Evolutionary conservation across 2,888 invertebrate genomes (phyloP).

Genomic region (Scelioninae gen. 1): DNA sequence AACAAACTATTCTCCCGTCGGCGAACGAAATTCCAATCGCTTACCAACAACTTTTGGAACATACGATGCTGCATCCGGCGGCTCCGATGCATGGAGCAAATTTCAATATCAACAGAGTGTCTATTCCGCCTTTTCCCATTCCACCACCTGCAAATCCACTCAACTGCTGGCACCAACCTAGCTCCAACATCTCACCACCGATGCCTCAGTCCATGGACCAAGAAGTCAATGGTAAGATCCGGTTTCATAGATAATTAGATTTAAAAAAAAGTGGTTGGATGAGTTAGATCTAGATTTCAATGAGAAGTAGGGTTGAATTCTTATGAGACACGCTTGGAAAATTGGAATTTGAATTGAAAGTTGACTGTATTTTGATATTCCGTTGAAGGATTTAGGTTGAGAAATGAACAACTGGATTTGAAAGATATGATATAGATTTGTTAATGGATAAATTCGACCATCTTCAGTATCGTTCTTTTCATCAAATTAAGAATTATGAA

Average conservation of each 20-base stretch:
- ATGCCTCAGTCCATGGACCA: slow-evolving; percentile 79
- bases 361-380: no score
- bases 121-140: slow-evolving; percentile 78
- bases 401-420: no score
- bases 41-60: slow-evolving; percentile 82
- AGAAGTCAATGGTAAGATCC: slow-evolving; percentile 82
- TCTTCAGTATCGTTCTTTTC: no score
- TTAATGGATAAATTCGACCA: no score
- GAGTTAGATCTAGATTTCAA: background rate
- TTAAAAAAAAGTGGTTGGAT: background rate
- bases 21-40: slow-evolving; percentile 79
- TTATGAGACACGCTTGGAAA: no score
- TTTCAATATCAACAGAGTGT: slow-evolving; percentile 77
- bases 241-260: background rate
- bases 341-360: no score
- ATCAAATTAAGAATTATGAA: no score
- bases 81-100: slow-evolving; percentile 74
- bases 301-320: background rate
- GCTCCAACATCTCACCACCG: slow-evolving; percentile 72
- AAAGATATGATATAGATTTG: no score
- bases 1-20: slow-evolving; percentile 79
- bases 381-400: no score
- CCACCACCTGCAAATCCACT: slow-evolving; percentile 74
- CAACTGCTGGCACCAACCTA: slow-evolving; percentile 72
- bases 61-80: slow-evolving; percentile 81